Percentiles rank a stretch among this genome's conserved stretches.
Conservation (phyloP, 2,888 invertebrate genomes). For the Idaea aversata region DNA sequence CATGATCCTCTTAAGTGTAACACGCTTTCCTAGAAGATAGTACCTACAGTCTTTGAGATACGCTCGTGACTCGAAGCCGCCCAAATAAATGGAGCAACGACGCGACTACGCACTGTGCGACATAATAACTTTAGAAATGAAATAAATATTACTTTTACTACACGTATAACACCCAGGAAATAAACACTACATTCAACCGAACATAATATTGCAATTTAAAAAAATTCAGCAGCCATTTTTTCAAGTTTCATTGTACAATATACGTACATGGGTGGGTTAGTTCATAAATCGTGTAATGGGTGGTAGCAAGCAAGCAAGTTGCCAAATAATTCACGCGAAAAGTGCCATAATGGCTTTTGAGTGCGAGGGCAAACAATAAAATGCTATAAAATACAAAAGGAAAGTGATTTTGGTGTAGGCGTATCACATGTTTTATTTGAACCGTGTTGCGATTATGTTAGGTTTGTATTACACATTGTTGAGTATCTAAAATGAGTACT, state of each 20-base stretch:
- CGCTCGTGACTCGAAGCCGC: too few species aligned
- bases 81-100: too few species aligned
- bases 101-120: too few species aligned
- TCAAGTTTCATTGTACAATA: constrained; percentile 34
- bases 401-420: constrained; percentile 50
- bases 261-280: constrained; percentile 32
- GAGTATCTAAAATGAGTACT: constrained; percentile 9
- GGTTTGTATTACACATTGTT: constrained; percentile 11
- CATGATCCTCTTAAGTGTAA: too few species aligned
- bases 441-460: constrained; percentile 8
- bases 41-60: too few species aligned
- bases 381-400: constrained; percentile 55
- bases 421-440: constrained; percentile 1
- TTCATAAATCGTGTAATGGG: constrained; percentile 68
- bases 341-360: constrained; percentile 60
- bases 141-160: neutral
- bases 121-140: too few species aligned
- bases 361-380: constrained; percentile 67
- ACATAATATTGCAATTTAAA: constrained; percentile 18
- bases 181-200: neutral
- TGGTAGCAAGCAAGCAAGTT: constrained; percentile 49
- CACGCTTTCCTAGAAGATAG: too few species aligned
- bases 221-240: constrained; percentile 32
- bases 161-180: neutral
- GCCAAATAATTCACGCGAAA: constrained; percentile 70